These are phyloP conservation scores for Zosterops lateralis DNA, from an alignment of 2,113 vertebrate genomes.

Conservation along the genomic window DNA sequence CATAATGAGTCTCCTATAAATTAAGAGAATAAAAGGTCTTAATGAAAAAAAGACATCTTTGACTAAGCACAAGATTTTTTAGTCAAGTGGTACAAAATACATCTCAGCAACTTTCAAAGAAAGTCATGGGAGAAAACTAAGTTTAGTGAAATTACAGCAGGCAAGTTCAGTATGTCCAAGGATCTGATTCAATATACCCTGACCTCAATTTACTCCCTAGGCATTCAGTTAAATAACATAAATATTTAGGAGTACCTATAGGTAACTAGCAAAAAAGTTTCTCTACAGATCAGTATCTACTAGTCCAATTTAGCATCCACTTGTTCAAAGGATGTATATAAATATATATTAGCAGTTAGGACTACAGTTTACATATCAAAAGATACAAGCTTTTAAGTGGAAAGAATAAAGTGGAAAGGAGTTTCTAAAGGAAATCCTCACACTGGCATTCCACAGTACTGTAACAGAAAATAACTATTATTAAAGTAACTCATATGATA, in stretches of 20 bases:
- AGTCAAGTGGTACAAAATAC: neutral
- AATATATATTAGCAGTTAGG: neutral
- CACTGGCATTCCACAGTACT: neutral
- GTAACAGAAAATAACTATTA: neutral
- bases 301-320: neutral
- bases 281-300: neutral
- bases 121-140: neutral
- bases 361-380: neutral
- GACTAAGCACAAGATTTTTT: neutral
- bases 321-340: neutral
- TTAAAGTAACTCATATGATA: neutral
- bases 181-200: neutral
- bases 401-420: neutral
- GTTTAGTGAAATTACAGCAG: neutral
- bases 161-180: neutral
- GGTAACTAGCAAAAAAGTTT: neutral
- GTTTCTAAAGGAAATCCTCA: neutral
- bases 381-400: neutral
- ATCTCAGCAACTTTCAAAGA: neutral
- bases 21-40: neutral
- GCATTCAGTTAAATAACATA: neutral
- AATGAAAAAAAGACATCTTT: neutral
- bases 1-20: neutral
- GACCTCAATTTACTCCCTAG: neutral
- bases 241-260: neutral